phyloP scores from a whole-genome alignment of 2,888 invertebrate genomes.

The Hypsopygia costalis region DNA sequence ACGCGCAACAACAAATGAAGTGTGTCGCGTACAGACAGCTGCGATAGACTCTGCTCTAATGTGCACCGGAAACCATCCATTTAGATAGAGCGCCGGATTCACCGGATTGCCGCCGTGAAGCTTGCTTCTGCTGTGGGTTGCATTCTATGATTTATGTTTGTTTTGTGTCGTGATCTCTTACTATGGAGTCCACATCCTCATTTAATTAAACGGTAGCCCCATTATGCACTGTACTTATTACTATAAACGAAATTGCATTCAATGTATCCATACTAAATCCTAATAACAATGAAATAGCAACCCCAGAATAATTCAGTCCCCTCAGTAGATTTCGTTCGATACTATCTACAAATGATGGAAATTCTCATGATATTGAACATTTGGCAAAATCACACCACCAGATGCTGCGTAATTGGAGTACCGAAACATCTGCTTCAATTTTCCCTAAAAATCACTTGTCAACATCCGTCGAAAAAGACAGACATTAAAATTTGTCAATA shows the following conservation, averaged over 20 bases:
- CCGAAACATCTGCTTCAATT: conserved; percentile 48
- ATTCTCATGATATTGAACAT: too few relatives aligned
- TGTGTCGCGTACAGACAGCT: conserved; percentile 75
- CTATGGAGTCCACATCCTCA: conserved; percentile 37
- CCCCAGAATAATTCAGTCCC: too few relatives aligned
- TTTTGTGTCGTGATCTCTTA: conserved; percentile 62
- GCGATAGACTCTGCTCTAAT: conserved; percentile 67
- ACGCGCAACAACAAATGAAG: conserved; percentile 74
- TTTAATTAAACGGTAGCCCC: conserved; percentile 41
- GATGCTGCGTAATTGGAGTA: conserved; percentile 29
- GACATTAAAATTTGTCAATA: conserved; percentile 43
- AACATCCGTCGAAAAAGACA: conserved; percentile 30
- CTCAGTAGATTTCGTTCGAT: too few relatives aligned
- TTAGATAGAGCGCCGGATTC: conserved; percentile 74
- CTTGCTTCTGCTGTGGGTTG: conserved; percentile 59
- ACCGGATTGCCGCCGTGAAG: conserved; percentile 70
- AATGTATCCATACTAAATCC: too few relatives aligned
- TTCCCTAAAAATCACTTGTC: conserved; percentile 37
- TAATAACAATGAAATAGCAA: too few relatives aligned
- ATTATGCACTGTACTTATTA: conserved; percentile 22
- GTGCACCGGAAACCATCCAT: conserved; percentile 78
- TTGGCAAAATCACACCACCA: conserved; percentile 23
- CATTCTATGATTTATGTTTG: conserved; percentile 77
- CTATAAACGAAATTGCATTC: too few relatives aligned
- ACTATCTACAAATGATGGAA: too few relatives aligned